Evolutionary conservation across 2,113 vertebrate genomes (phyloP), one percentile per base, ranked within the genome.

Genomic region (Theropithecus gelada): DNA sequence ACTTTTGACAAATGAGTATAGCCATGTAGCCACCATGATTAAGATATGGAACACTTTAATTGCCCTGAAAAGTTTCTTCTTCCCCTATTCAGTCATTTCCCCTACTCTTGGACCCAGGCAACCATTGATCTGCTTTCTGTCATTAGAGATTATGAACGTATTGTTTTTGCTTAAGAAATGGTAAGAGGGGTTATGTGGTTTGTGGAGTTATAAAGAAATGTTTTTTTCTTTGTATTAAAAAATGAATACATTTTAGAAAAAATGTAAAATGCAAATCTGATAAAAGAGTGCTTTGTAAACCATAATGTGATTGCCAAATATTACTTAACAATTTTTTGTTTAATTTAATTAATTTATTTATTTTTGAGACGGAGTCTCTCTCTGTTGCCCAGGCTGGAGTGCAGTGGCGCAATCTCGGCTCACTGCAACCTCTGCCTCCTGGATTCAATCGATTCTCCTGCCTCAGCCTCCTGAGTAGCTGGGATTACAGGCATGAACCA

Each of bases 241-340:
- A 86, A 38, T 2, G 0, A 93, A 59, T 57, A 30, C 4, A 57
- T 73, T 70, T 93, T 92, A 79, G 45, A 79, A 57, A 96, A 90
- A 94, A 79, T 20, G 93, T 32, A 80, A 92, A 94, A 92, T 78
- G 13, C 25, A 35, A 64, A 70, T 85, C 40, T 84, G 93, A 91
- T 55, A 14, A 64, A 66, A 59, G 40, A 32, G 14, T 90, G 30
- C 57, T 86, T 16, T 73, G 40, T 84, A 88, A 90, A 72, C 27
- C 32, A 50, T 79, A 85, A 84, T 20, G 6, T 86, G 6, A 27
- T 96, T 95, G 59, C 68, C 50, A 91, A 61, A 73, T 73, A 81
- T 66, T 86, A 57, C 13, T 75, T 72, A 82, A 8, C 61, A 32
- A 48, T 79, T 81, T 92, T 64, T 66, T 17, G 5, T 64, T 78